Base-by-base conservation (phyloP, 2,888 invertebrate species). In the Noctua janthe region DNA sequence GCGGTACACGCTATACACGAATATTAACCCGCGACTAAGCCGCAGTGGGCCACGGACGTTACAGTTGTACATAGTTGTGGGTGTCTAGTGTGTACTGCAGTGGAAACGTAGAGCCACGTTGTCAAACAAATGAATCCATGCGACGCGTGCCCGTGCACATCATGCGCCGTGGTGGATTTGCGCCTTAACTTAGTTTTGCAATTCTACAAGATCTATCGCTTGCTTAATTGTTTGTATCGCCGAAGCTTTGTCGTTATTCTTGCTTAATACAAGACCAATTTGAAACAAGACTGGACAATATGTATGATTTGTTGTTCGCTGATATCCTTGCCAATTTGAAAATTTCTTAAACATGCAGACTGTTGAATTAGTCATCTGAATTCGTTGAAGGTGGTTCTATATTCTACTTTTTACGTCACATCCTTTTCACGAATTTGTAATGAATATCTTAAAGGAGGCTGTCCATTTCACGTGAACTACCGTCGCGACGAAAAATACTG, bases 241-340 rank as follows among this genome's bases (percentile, higher is more conserved):
- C 73, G 72, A 29, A 83, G 51, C 87, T 88, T 87, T 76, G 81
- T 81, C 71, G 79, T 76, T 85, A 73, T 86, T 80, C 35, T 74
- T 73, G 74, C 49, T 82, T 67, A 72, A 81, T 76, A 78, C 79
- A 88, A 87, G 84, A 86, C 83, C 76, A 85, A 88, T 87, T 72
- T 77, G 78, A 86, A 87, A 89, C 64, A 89, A 90, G 88, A 74
- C 80, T 87, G 83, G 81, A 86, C 35, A 70, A 74, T 62, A 73
- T 23, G 23, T 39, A 71, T 67, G 20, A 71, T 69, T 62, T 72
- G 29, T 66, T 69, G 71, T 78, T 69, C 17, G 73, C 80, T 77
- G 43, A 35, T 29, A 77, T 74, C 62, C 78, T 85, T 82, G 85
- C 74, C 81, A 59, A 49, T 69, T 74, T 54, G 0, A 77, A 74